Base-by-base conservation (phyloP, 2,113 vertebrate species). In the Pitta sordida region DNA sequence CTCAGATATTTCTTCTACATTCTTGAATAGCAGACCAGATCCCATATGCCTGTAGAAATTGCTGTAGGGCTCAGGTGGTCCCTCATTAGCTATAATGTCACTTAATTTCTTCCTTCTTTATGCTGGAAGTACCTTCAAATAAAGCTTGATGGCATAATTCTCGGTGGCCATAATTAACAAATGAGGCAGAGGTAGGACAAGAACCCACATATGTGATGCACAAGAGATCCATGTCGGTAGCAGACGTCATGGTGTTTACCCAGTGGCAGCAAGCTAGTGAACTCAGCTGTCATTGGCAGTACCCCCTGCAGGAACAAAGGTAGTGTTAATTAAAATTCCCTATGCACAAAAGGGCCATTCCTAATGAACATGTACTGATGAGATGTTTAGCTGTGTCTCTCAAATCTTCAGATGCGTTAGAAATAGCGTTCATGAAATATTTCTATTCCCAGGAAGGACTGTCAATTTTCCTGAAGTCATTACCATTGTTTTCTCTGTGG, bases 81-180 rank as follows among this genome's bases (percentile, higher is more conserved):
- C 37, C 84, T 94, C 90, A 95, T 95, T 94, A 96, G 43, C n/a
- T 70, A 8, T 83, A 93, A 91, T 89, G 74, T 68, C 69, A 82
- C 89, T 95, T 93, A 93, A 92, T 95, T 94, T 96, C 53, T 91
- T 93, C 78, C 55, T 58, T 92, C 63, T 92, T 93, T 80, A 37
- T 92, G 58, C 79, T 90, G 46, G 13, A 80, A 83, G 43, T 91
- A 51, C 18, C 71, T 93, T 93, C 89, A 93, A 89, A 89, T 79
- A 92, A 80, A 85, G 75, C 63, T 95, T 91, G 75, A 80, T 27
- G 19, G 63, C 43, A 69, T 74, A 92, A 94, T 90, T 92, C 67
- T 94, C 13, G 0, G 2, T 87, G 84, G 55, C 62, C 30, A 13
- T 94, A 96, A 92, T 94, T 96, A 96, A 80, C 39, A 94, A 94